Conservation (phyloP, 1,140 invertebrate genomes). For the Ladona fulva region DNA sequence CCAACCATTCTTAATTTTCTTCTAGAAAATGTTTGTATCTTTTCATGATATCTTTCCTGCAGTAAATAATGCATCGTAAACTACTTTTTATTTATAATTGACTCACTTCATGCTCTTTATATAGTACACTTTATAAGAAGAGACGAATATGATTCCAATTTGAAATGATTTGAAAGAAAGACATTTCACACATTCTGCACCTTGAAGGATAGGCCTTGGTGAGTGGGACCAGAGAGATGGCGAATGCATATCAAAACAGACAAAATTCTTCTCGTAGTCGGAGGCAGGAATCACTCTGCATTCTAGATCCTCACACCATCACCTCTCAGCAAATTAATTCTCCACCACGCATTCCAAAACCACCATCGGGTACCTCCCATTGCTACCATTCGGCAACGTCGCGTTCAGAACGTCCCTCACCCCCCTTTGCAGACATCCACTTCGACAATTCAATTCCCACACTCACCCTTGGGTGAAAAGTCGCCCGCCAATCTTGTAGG, state of each 20-base stretch:
- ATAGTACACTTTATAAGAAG: no score
- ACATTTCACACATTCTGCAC: background rate
- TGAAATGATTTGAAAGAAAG: background rate
- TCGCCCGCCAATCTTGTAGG: no score
- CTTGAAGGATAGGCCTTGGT: background rate
- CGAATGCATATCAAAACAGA: background rate
- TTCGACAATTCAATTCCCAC: background rate
- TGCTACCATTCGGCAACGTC: background rate
- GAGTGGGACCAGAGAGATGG: background rate
- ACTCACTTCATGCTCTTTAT: no score
- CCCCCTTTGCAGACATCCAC: background rate
- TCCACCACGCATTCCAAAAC: background rate
- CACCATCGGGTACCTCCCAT: background rate
- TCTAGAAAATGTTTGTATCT: no score
- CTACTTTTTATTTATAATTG: no score
- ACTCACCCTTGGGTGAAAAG: no score
- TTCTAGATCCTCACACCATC: background rate
- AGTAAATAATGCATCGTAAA: no score
- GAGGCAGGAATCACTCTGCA: background rate
- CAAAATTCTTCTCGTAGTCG: background rate
- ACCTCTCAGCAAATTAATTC: background rate
- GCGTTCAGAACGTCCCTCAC: background rate
- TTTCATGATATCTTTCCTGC: no score
- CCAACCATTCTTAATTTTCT: no score
- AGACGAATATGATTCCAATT: background rate